Percentiles rank a stretch among this genome's conserved stretches.
Conservation (phyloP, 2,797 vertebrate species). For the Brachyalestes nurse region DNA sequence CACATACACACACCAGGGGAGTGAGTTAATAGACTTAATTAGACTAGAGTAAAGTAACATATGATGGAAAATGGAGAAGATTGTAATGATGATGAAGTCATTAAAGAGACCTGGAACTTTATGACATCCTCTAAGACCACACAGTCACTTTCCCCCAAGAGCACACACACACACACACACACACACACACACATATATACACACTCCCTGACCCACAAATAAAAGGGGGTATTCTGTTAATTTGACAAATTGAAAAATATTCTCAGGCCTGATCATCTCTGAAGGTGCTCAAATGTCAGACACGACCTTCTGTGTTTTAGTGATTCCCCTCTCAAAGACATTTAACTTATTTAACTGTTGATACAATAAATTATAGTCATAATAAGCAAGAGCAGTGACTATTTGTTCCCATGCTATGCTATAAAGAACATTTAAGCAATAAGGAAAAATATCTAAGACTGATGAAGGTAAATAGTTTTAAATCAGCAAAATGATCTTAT, state of each 20-base stretch:
- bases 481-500: too few species aligned
- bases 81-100: slow-evolving; percentile 58
- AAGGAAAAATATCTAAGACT: too few species aligned
- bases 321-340: too few species aligned
- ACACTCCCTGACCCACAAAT: slow-evolving; percentile 2
- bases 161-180: slow-evolving; percentile 6
- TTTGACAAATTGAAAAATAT: not conserved
- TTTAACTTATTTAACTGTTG: too few species aligned
- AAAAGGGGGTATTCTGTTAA: not conserved
- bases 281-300: not conserved
- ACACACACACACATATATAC: slow-evolving; percentile 5
- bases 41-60: slow-evolving; percentile 55
- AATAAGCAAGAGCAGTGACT: too few species aligned
- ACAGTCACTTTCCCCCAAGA: slow-evolving; percentile 8
- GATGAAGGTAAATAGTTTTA: too few species aligned
- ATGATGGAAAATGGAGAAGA: slow-evolving; percentile 45
- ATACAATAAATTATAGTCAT: too few species aligned
- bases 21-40: slow-evolving; percentile 63
- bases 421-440: too few species aligned
- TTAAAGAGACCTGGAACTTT: slow-evolving; percentile 46
- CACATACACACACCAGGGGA: slow-evolving; percentile 45
- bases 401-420: too few species aligned
- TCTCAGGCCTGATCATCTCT: not conserved
- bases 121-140: slow-evolving; percentile 55
- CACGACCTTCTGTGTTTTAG: not conserved